These are phyloP conservation scores for Hystrix brachyura DNA, from an alignment of 2,113 vertebrate species.

Conservation along the genomic window DNA sequence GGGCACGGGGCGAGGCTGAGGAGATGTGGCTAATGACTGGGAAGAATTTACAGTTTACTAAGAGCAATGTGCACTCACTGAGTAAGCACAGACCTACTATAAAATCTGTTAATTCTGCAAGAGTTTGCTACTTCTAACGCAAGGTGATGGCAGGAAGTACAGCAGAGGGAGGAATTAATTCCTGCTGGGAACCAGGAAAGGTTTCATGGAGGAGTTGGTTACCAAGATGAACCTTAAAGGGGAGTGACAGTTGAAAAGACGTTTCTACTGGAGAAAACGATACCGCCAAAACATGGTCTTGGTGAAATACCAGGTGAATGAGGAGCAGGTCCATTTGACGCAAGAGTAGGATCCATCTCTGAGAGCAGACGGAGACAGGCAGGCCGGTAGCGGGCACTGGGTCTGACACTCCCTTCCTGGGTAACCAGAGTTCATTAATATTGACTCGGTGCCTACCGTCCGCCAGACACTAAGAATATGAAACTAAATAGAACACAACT, in stretches of 20 bases:
- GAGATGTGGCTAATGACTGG: fast-evolving
- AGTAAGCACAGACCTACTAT: not conserved
- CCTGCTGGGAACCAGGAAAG: not conserved
- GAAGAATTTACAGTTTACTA: not conserved
- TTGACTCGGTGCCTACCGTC: not conserved
- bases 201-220: not conserved
- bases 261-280: not conserved
- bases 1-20: not conserved
- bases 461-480: not conserved
- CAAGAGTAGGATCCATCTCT: not conserved
- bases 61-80: not conserved
- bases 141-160: not conserved
- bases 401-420: not conserved
- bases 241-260: not conserved
- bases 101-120: not conserved
- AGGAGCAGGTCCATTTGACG: not conserved
- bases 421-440: not conserved
- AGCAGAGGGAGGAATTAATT: not conserved
- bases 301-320: not conserved
- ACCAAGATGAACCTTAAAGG: not conserved
- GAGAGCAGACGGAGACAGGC: not conserved
- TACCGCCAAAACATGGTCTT: not conserved
- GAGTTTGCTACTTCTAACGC: not conserved
- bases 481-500: not conserved
- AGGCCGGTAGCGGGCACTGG: not conserved